Evolutionary conservation across 2,797 vertebrate species (phyloP).

Genomic region (Crenuchus spilurus): DNA sequence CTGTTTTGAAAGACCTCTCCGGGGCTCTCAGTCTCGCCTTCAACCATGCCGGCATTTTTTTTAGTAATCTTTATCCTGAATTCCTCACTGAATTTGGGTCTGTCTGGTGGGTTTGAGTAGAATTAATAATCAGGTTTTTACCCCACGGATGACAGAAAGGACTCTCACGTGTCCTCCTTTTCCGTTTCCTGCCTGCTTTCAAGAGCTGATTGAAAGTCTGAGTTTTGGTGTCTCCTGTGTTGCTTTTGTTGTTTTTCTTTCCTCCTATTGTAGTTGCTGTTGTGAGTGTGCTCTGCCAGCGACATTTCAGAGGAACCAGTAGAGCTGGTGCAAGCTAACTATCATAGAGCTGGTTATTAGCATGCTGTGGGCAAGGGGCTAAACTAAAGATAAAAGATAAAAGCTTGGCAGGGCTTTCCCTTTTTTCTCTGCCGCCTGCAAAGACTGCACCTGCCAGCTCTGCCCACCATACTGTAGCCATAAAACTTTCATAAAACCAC

Average conservation of each 20-base stretch:
- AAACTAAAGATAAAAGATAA: conserved; percentile 51
- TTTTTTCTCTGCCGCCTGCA: conserved; percentile 51
- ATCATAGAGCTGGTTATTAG: conserved; percentile 45
- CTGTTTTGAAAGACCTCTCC: background rate
- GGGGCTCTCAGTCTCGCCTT: background rate
- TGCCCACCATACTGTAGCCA: conserved; percentile 34
- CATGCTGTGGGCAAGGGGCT: conserved; percentile 51
- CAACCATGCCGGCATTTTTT: background rate
- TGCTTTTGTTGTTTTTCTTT: conserved; percentile 14
- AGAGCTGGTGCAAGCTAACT: conserved; percentile 5
- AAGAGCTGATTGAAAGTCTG: background rate
- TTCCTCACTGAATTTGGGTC: conserved; percentile 16
- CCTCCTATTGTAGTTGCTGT: background rate
- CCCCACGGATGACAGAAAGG: background rate
- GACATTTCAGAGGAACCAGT: conserved; percentile 20
- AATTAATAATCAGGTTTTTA: conserved; percentile 36
- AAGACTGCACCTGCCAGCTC: conserved; percentile 44
- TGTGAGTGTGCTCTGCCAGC: conserved; percentile 1
- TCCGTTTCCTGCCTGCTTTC: conserved; percentile 28
- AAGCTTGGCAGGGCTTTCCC: conserved; percentile 44
- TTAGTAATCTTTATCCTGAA: conserved; percentile 30
- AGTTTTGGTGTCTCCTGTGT: conserved; percentile 17
- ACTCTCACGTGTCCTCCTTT: background rate
- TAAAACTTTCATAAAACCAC: conserved; percentile 25
- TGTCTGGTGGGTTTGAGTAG: conserved; percentile 26